Evolutionary conservation across 2,888 invertebrate genomes (phyloP).

Genomic region (Microctonus aethiopoides): DNA sequence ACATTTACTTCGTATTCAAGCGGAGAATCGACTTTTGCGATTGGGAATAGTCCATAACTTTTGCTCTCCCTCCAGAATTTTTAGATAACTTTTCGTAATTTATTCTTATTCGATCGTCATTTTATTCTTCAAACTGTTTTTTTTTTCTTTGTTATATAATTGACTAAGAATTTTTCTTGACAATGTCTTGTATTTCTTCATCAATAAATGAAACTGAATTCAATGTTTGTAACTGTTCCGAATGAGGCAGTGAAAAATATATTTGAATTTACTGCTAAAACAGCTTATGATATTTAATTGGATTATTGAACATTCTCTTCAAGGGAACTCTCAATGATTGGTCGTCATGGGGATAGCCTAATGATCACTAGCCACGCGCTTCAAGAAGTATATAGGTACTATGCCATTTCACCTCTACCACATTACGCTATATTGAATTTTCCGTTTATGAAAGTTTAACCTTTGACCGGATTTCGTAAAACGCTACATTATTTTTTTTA

Average conservation of each 20-base stretch:
- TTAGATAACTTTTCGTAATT: no score
- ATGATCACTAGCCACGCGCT: slow-evolving; percentile 12
- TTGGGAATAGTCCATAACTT: slow-evolving; percentile 32
- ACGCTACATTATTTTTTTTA: neutral
- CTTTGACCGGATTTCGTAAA: neutral
- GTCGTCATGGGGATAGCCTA: slow-evolving; percentile 12
- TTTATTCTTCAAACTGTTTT: no score
- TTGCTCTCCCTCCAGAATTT: neutral
- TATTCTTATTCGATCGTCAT: neutral
- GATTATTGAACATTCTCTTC: slow-evolving; percentile 11
- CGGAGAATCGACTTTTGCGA: slow-evolving; percentile 26
- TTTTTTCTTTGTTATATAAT: no score
- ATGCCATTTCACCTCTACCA: neutral
- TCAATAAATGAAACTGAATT: no score
- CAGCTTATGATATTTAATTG: neutral
- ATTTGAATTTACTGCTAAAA: neutral
- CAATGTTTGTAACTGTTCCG: neutral
- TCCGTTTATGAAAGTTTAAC: slow-evolving; percentile 11
- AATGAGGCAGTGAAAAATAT: neutral
- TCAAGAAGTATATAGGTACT: neutral
- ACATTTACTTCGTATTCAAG: slow-evolving; percentile 32
- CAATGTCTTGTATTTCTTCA: no score
- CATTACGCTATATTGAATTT: neutral
- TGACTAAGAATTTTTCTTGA: no score
- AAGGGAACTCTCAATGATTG: slow-evolving; percentile 7